Evolutionary conservation across 1,140 invertebrate genomes (phyloP).

Genomic region (Drosophila littoralis): DNA sequence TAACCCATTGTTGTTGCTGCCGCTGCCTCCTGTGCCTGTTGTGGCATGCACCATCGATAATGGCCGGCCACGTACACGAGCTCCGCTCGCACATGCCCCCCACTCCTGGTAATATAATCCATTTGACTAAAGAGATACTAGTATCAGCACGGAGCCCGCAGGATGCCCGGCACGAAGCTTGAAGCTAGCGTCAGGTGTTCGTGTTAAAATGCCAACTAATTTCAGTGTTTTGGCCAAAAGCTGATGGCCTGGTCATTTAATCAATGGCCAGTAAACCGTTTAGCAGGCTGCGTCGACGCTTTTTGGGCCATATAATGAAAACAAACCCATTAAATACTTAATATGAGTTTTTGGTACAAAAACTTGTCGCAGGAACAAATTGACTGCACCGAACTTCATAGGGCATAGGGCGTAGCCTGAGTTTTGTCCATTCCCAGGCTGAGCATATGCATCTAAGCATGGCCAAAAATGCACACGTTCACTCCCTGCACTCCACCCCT

Average conservation of each 20-base stretch:
- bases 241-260: conserved; percentile 65
- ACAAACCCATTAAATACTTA: conserved; percentile 74
- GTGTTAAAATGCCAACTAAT: conserved; percentile 83
- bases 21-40: conserved; percentile 16
- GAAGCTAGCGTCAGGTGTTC: conserved; percentile 74
- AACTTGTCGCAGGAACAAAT: conserved; percentile 67
- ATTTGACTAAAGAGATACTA: conserved; percentile 71
- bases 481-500: background rate
- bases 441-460: conserved; percentile 49
- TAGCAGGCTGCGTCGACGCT: conserved; percentile 13
- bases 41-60: conserved; percentile 65
- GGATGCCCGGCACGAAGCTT: conserved; percentile 16
- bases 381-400: conserved; percentile 20
- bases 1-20: conserved; percentile 59
- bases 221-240: conserved; percentile 74
- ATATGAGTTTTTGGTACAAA: conserved; percentile 60
- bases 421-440: conserved; percentile 52
- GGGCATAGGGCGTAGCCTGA: conserved; percentile 50
- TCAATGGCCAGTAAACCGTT: conserved; percentile 73
- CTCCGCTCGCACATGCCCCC: background rate
- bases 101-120: conserved; percentile 64
- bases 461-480: conserved; percentile 61
- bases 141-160: conserved; percentile 38
- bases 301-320: conserved; percentile 69
- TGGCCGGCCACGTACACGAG: conserved; percentile 41